Evolutionary conservation across 2,888 invertebrate genomes (phyloP).

Genomic region (Amiota communis): DNA sequence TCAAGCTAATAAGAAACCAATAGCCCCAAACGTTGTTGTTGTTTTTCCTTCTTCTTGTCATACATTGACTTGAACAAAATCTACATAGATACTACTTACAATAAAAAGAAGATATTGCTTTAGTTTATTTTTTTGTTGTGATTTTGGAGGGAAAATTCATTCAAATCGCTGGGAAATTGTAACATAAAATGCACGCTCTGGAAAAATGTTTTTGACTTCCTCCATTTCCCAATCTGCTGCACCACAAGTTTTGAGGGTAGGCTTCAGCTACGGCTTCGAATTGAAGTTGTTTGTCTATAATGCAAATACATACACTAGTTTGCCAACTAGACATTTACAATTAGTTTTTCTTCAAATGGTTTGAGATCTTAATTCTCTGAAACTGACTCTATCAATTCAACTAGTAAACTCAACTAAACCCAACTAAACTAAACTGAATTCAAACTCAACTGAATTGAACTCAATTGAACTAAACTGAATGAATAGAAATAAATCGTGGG

Average conservation of each 20-base stretch:
- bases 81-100: neutral
- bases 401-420: too few species aligned
- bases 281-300: too few species aligned
- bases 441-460: too few species aligned
- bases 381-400: neutral
- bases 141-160: neutral
- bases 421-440: too few species aligned
- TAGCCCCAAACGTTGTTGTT: constrained; percentile 4
- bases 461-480: too few species aligned
- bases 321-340: constrained; percentile 56
- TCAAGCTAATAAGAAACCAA: constrained; percentile 23
- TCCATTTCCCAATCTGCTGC: too few species aligned
- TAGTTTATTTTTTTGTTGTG: neutral
- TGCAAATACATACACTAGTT: constrained; percentile 1
- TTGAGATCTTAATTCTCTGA: constrained; percentile 61
- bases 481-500: neutral
- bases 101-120: neutral
- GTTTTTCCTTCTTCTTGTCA: neutral
- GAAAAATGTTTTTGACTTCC: constrained; percentile 6
- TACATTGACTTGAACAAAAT: too few species aligned
- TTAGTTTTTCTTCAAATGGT: constrained; percentile 57
- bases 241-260: too few species aligned
- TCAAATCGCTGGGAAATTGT: constrained; percentile 15
- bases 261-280: too few species aligned
- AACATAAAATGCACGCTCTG: constrained; percentile 17